Conservation (phyloP, 2,113 vertebrate genomes). For the Callaeas wilsoni region DNA sequence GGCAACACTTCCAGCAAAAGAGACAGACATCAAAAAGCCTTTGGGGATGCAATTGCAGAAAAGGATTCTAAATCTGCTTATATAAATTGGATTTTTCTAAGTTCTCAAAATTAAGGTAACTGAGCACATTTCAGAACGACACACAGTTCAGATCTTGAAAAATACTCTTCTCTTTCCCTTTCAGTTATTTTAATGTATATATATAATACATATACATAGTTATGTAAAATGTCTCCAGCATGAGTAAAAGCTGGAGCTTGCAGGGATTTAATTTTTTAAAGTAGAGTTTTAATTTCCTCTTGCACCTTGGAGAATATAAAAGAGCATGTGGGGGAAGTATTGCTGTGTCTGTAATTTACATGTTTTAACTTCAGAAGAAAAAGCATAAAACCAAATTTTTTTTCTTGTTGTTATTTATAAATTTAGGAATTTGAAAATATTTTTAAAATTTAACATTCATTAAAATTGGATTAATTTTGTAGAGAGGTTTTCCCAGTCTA, state of each 20-base stretch:
- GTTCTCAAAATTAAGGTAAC: not conserved
- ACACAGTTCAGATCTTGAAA: not conserved
- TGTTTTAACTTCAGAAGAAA: not conserved
- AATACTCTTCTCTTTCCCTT: not conserved
- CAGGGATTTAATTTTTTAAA: not conserved
- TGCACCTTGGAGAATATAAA: not conserved
- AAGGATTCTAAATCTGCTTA: slow-evolving; percentile 13
- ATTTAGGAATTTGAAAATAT: not conserved
- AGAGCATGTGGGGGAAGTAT: not conserved
- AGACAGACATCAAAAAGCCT: not conserved
- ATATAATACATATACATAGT: not conserved
- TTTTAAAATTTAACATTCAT: not conserved
- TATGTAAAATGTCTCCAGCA: not conserved
- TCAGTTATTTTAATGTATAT: not conserved
- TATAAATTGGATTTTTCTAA: not conserved
- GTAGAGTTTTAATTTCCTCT: not conserved
- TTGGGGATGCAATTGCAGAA: not conserved
- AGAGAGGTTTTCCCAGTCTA: not conserved
- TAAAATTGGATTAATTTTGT: not conserved
- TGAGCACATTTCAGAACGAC: not conserved
- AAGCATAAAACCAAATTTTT: not conserved
- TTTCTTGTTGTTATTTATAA: not conserved
- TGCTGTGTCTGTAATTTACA: not conserved
- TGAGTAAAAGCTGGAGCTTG: not conserved
- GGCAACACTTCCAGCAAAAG: not conserved